Conservation (phyloP, 2,888 invertebrate genomes). For the Ennomos erosarius region DNA sequence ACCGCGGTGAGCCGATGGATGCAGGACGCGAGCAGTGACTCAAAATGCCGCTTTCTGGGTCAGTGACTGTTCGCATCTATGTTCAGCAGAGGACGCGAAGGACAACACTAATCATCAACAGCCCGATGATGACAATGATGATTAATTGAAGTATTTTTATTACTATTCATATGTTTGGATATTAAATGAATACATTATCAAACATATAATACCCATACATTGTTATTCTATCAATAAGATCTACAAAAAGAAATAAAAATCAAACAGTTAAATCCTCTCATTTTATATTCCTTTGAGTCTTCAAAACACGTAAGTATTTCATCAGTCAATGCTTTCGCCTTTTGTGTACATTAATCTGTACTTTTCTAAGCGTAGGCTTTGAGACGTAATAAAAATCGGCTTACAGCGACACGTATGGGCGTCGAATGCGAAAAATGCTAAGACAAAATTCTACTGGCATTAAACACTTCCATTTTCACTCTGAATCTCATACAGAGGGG, state of each 20-base stretch:
- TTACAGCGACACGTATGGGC: slow-evolving; percentile 69
- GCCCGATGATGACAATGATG: too few relatives aligned
- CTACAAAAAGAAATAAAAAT: slow-evolving; percentile 12
- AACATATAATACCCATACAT: too few relatives aligned
- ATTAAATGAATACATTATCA: too few relatives aligned
- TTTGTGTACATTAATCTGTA: slow-evolving; percentile 68
- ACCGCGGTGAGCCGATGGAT: too few relatives aligned
- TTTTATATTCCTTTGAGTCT: slow-evolving; percentile 42
- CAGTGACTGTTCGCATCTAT: too few relatives aligned
- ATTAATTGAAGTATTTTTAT: too few relatives aligned
- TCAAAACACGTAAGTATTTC: slow-evolving; percentile 47
- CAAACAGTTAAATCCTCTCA: slow-evolving; percentile 29
- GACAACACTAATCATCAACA: too few relatives aligned
- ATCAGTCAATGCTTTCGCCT: slow-evolving; percentile 58
- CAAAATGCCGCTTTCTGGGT: too few relatives aligned
- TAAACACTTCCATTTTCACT: slow-evolving; percentile 35
- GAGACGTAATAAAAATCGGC: slow-evolving; percentile 81
- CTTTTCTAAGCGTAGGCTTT: slow-evolving; percentile 65
- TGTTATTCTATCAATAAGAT: too few relatives aligned
- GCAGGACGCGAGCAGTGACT: too few relatives aligned
- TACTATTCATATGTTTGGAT: too few relatives aligned
- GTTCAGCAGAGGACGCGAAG: too few relatives aligned
- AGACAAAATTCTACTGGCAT: slow-evolving; percentile 46
- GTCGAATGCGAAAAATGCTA: slow-evolving; percentile 63
- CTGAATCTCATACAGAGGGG: slow-evolving; percentile 40